Conservation (phyloP, 2,113 vertebrate species). For the Australoheros scitulus region DNA sequence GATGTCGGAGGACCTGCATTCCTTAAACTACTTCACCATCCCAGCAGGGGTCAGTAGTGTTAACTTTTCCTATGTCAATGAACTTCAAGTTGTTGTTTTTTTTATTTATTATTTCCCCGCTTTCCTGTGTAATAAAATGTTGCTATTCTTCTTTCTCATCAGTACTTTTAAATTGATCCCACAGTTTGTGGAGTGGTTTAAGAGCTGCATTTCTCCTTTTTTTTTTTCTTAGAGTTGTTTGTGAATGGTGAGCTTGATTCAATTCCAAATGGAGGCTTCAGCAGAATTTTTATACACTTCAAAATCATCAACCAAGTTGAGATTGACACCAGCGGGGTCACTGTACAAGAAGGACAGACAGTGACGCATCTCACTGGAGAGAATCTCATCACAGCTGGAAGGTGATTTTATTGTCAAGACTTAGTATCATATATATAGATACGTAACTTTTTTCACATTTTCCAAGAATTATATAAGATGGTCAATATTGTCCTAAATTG, state of each 20-base stretch:
- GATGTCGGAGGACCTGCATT: slow-evolving; percentile 24
- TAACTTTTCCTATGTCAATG: background rate
- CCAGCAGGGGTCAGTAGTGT: slow-evolving; percentile 59
- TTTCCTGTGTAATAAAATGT: too few species aligned
- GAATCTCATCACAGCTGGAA: slow-evolving; percentile 9
- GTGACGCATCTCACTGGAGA: background rate
- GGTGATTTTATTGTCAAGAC: slow-evolving; percentile 33
- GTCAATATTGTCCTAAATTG: background rate
- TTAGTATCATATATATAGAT: background rate
- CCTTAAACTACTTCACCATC: slow-evolving; percentile 67
- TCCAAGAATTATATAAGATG: background rate
- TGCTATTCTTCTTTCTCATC: too few species aligned
- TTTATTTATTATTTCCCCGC: too few species aligned
- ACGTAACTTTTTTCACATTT: background rate
- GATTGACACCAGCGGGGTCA: slow-evolving; percentile 21
- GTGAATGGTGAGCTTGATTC: slow-evolving; percentile 68
- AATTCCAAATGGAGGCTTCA: slow-evolving; percentile 51
- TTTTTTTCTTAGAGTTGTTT: slow-evolving; percentile 53
- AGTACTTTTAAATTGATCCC: too few species aligned
- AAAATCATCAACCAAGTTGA: slow-evolving; percentile 22
- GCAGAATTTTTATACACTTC: slow-evolving; percentile 56
- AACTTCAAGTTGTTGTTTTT: too few species aligned
- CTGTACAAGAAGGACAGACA: slow-evolving; percentile 12
- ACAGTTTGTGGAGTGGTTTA: background rate
- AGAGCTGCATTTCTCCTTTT: background rate